phyloP scores from a whole-genome alignment of 2,113 vertebrate species.

The Chlamydotis undulata region DNA sequence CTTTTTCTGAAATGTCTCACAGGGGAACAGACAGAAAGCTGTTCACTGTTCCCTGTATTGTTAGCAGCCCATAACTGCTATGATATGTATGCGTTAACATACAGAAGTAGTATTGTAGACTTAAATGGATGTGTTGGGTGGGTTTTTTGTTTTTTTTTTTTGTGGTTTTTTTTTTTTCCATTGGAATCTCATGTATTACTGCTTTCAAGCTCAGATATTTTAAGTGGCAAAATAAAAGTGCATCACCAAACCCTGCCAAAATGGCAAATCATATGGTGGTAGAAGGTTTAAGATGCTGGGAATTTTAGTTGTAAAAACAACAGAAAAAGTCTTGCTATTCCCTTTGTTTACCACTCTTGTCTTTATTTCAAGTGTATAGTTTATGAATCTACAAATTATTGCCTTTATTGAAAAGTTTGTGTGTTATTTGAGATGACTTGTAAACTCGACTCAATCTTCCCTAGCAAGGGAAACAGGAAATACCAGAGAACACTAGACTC shows the following conservation, averaged over 20 bases:
- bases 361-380: constrained; percentile 67
- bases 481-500: constrained; percentile 91
- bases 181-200: background rate
- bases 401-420: constrained; percentile 83
- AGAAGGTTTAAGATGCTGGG: constrained; percentile 13
- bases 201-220: constrained; percentile 3
- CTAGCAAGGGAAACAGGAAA: constrained; percentile 92
- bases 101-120: background rate
- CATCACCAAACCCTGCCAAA: background rate
- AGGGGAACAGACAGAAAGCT: background rate
- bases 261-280: constrained; percentile 8
- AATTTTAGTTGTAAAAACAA: constrained; percentile 29
- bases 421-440: constrained; percentile 89
- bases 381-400: constrained; percentile 81
- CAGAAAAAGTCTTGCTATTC: constrained; percentile 22
- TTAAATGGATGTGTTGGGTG: background rate
- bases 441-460: constrained; percentile 89
- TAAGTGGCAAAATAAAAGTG: background rate
- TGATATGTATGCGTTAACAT: background rate
- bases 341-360: constrained; percentile 63
- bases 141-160: too few relatives aligned
- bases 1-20: background rate
- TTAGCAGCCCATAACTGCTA: background rate
- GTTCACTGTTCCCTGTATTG: background rate
- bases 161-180: too few relatives aligned